A percentile compares a stretch with the other conserved stretches of the same genome.
Conservation (phyloP, 92 coral and sea anemone genomes). For the Porites evermanni region DNA sequence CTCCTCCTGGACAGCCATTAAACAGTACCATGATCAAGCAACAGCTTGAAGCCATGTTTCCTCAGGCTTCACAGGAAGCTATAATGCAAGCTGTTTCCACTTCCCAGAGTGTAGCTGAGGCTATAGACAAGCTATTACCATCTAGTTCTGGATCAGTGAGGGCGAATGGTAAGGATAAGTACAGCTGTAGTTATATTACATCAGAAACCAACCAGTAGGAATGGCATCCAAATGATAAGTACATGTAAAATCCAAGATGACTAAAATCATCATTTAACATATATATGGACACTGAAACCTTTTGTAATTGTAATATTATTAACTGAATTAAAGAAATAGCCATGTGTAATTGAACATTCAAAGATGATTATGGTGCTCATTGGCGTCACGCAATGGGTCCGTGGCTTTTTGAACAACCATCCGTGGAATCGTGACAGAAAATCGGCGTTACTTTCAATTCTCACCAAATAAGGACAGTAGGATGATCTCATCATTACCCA, state of each 20-base stretch:
- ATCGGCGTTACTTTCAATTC: slow-evolving; percentile 6
- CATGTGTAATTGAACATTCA: background rate
- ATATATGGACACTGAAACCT: background rate
- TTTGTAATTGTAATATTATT: background rate
- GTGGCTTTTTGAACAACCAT: no score
- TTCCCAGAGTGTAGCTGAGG: slow-evolving; percentile 19
- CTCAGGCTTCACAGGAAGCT: background rate
- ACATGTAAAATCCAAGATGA: background rate
- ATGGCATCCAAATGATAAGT: background rate
- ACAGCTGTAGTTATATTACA: background rate
- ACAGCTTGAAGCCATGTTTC: slow-evolving; percentile 11
- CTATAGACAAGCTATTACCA: slow-evolving; percentile 7
- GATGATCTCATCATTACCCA: slow-evolving; percentile 6
- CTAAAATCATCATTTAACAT: background rate
- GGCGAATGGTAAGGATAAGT: slow-evolving; percentile 2
- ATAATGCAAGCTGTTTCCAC: slow-evolving; percentile 3
- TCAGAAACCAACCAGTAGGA: background rate
- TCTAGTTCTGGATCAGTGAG: background rate
- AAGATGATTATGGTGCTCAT: background rate
- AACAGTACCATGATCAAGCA: slow-evolving; percentile 19
- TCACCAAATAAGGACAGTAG: slow-evolving; percentile 5
- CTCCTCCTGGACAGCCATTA: slow-evolving; percentile 10
- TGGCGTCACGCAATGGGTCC: no score
- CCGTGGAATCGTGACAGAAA: slow-evolving; percentile 7
- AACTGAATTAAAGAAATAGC: background rate